phyloP scores from a whole-genome alignment of 2,797 vertebrate genomes.

The Hydrocynus forskahlii region DNA sequence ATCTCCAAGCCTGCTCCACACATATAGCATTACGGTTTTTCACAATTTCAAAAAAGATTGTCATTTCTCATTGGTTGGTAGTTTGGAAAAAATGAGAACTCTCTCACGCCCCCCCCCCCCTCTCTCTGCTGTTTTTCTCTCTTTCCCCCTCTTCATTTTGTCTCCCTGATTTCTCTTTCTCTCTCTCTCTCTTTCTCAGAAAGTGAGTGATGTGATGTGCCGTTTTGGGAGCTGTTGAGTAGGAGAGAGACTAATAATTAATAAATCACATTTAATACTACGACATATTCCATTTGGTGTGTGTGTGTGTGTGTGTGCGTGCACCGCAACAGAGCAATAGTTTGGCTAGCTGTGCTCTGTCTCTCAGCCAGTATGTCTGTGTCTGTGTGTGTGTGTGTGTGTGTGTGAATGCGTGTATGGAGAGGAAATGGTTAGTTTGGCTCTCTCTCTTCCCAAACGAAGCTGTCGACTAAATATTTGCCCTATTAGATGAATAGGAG shows the following conservation, averaged over 20 bases:
- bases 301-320: constrained; percentile 19
- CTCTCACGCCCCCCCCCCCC: not conserved
- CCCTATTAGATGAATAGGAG: constrained; percentile 78
- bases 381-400: not conserved
- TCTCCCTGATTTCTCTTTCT: not conserved
- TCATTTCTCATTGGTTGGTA: too few species aligned
- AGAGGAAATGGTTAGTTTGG: too few species aligned
- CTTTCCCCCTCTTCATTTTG: not conserved
- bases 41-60: too few species aligned
- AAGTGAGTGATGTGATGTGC: constrained; percentile 72
- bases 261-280: constrained; percentile 39
- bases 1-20: too few species aligned
- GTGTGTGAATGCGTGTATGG: too few species aligned
- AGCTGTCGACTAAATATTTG: constrained; percentile 85
- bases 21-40: too few species aligned
- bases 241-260: constrained; percentile 71
- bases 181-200: constrained; percentile 52
- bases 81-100: too few species aligned
- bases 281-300: not conserved
- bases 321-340: not conserved
- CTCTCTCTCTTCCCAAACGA: constrained; percentile 59
- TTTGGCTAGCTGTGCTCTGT: too few species aligned
- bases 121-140: constrained; percentile 4
- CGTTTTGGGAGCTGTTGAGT: too few species aligned
- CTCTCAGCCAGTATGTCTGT: too few species aligned